Base-by-base conservation (phyloP, 1,140 invertebrate species). In the Apocrypta bakeri region DNA sequence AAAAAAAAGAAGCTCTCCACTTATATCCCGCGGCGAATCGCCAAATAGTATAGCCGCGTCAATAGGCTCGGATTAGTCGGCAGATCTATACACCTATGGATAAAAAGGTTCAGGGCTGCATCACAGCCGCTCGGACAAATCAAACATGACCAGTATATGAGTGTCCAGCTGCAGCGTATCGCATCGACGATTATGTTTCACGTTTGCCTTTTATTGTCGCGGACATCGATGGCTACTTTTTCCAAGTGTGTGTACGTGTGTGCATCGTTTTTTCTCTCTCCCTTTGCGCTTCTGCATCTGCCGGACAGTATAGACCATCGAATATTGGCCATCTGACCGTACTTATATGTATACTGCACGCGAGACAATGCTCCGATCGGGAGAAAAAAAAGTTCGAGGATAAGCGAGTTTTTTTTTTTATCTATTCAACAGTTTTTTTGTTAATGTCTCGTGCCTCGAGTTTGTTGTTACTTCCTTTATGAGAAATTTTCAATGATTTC, bases 111-210 rank as follows among this genome's bases (percentile, higher is more conserved):
- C n/a, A 42, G 12, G 24, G 3, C 40, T 17, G 74, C 74, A 48
- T 31, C 42, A 29, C 74, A 9, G 14, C 66, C 61, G 61, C 12
- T 29, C 63, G 64, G 74, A 63, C 74, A 74, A 79, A 82, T 78
- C 75, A 78, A 82, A 82, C 56, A 82, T 6, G 66, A 75, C 72
- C 48, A 56, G 17, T 29, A 8, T 11, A 24, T 24, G 29, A 40
- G 75, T 56, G 69, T 83, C 74, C 76, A 79, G 75, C 80, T 82
- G 80, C 63, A 25, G 11, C 74, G 74, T 25, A 72, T 69, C 78
- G 66, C 56, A 74, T 64, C 82, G 61, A 61, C 76, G 82, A 83
- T 83, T 83, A 83, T 79, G 63, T 83, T 83, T 83, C 82, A 83
- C 69, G 56, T 33, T 68, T 48, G 63, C 42, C 74, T 69, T 82